phyloP scores from a whole-genome alignment of 2,888 invertebrate genomes.

The Nipponacmea schrenckii region DNA sequence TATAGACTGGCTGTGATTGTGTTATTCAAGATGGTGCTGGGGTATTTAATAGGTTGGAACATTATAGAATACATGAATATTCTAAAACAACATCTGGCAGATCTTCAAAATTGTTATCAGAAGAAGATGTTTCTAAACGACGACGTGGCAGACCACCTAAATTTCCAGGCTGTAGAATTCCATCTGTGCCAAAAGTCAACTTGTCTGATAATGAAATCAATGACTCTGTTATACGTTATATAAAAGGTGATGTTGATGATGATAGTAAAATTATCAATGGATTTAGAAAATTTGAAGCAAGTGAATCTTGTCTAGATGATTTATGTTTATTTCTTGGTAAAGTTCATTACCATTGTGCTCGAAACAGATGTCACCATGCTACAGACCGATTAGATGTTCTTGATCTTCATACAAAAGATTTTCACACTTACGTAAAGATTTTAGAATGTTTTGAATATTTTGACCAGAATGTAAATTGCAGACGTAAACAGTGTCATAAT shows the following conservation, averaged over 20 bases:
- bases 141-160: conserved; percentile 97
- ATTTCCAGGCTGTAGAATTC: conserved; percentile 72
- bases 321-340: conserved; percentile 78
- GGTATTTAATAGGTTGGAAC: conserved; percentile 76
- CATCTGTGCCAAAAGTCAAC: conserved; percentile 62
- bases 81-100: conserved; percentile 65
- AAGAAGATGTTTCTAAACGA: conserved; percentile 72
- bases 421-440: conserved; percentile 84
- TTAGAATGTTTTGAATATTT: conserved; percentile 88
- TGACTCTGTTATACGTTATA: conserved; percentile 34
- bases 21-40: conserved; percentile 71
- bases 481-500: conserved; percentile 75
- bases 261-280: conserved; percentile 50
- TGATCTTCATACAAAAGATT: conserved; percentile 85
- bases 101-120: conserved; percentile 31
- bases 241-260: conserved; percentile 22
- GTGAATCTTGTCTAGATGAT: conserved; percentile 77
- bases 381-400: conserved; percentile 83
- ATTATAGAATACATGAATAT: conserved; percentile 86
- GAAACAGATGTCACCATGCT: conserved; percentile 83
- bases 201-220: conserved; percentile 50
- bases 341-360: conserved; percentile 87
- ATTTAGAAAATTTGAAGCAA: conserved; percentile 54
- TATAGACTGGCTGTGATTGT: conserved; percentile 59
- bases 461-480: conserved; percentile 79